Evolutionary conservation across 2,888 invertebrate genomes (phyloP), one percentile per base, ranked within the genome.

Genomic region (Drosophila helvetica): DNA sequence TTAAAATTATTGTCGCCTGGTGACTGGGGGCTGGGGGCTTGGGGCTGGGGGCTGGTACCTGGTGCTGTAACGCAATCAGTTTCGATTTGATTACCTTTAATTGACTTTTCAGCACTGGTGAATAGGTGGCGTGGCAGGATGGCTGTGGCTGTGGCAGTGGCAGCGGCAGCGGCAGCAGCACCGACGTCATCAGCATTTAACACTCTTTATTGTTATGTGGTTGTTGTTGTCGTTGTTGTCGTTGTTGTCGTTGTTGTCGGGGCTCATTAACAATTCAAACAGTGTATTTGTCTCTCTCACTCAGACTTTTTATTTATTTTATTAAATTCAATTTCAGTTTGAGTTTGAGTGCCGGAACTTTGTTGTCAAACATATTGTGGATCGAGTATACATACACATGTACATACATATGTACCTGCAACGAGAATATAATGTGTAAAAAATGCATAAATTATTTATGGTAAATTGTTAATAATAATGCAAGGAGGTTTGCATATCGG

Each of bases 51-150:
- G 22, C 22, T 22, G 25, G 8, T 22, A 57, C 54, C 33, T 25
- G 79, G 68, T 68, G 70, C 63, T 84, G 74, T 79, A 78, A 80
- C 87, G 75, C 70, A 87, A 86, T 78, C 80, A 75, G 74, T 78
- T 77, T 80, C 75, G 75, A 84, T 84, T 87, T 80, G 74, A 87
- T 88, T 88, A 88, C 88, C 88, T 88, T 89, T 89, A 80, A 86
- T 88, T 89, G 78, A 89, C 88, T 86, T 89, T 89, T 89, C 86
- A 89, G 79, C 88, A 62, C 76, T 64, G 69, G 66, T 71, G 69
- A 79, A 74, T 65, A 77, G 67, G 72, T 59, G 75, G 66, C 47
- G 72, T 58, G 75, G 66, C 46, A 52, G 17, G 67, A 19, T 12
- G 47, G 43, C 67, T 38, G 48, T 19, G 30, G 15, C 57, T 8